Evolutionary conservation across 2,797 vertebrate genomes (phyloP), one percentile per base, ranked within the genome.

Genomic region (Amazona ochrocephala): DNA sequence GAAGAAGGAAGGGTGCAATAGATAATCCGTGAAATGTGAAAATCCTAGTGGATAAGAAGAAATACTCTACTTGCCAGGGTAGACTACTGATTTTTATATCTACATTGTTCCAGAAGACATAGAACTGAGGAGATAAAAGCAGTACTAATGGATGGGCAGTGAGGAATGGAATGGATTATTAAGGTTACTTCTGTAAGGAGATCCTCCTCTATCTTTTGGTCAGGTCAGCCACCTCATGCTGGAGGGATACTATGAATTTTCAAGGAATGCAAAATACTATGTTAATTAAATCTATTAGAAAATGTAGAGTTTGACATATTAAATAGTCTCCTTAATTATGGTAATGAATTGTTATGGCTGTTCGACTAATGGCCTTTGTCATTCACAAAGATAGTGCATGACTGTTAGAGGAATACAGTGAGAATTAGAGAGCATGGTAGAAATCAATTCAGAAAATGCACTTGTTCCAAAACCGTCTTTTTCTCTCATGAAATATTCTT

Each of bases 301-400:
- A 95, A 89, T 45, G 45, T 82, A 88, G 56, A 90, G 17, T 90
- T 87, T 84, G 85, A 73, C 85, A 58, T 72, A 94, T 85, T 77
- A 91, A 94, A 70, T 61, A 77, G 72, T 80, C 19, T 77, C 21
- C 74, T 92, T 96, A 95, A 96, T 95, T 94, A 89, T 60, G 42
- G 18, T 89, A 96, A 95, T 71, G 27, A 88, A 87, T 91, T 90
- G 73, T 67, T 90, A 77, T 62, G n/a, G 80, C 68, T 83, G 51
- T 89, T 87, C 13, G 2, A 66, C 48, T 90, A 93, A 94, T 80
- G 65, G 64, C 39, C 85, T 96, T 91, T 96, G 83, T 91, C 91
- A 89, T 80, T 95, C 56, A 82, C 32, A 80, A 84, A 91, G 76
- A 93, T 60, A 85, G 34, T 75, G 12, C 34, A 74, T 68, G 61